Evolutionary conservation across 2,888 invertebrate genomes (phyloP).

Genomic region (Busseola fusca): DNA sequence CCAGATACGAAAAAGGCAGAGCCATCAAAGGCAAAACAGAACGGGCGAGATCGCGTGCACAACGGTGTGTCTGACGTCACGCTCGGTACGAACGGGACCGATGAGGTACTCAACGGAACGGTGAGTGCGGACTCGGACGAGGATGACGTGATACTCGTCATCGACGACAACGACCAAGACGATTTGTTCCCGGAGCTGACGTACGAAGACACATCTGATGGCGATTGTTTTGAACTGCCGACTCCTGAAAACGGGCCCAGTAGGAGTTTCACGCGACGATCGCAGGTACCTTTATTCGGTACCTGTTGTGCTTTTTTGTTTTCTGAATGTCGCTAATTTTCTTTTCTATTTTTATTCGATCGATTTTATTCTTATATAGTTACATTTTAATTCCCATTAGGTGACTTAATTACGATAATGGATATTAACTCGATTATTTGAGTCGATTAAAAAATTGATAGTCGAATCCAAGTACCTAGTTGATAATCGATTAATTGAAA

Average conservation of each 20-base stretch:
- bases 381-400: not conserved
- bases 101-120: slow-evolving; percentile 69
- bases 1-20: slow-evolving; percentile 62
- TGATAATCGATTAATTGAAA: not conserved
- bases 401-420: not conserved
- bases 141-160: slow-evolving; percentile 73
- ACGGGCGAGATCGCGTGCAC: slow-evolving; percentile 69
- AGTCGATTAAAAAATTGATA: not conserved
- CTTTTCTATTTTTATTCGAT: slow-evolving; percentile 29
- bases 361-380: slow-evolving; percentile 27
- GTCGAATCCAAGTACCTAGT: not conserved
- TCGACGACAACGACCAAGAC: slow-evolving; percentile 77
- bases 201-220: slow-evolving; percentile 83
- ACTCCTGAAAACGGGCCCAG: slow-evolving; percentile 73
- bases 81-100: slow-evolving; percentile 61
- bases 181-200: slow-evolving; percentile 86
- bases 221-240: slow-evolving; percentile 76
- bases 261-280: slow-evolving; percentile 81
- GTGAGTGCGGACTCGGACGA: slow-evolving; percentile 77
- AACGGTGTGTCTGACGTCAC: slow-evolving; percentile 69
- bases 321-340: slow-evolving; percentile 15
- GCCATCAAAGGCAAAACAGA: slow-evolving; percentile 69
- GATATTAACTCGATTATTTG: not conserved
- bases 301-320: slow-evolving; percentile 61
- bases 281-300: slow-evolving; percentile 78